A percentile compares a stretch with the other conserved stretches of the same genome.
phyloP scores from a whole-genome alignment of 2,888 invertebrate genomes.

The Cepaea hortensis region DNA sequence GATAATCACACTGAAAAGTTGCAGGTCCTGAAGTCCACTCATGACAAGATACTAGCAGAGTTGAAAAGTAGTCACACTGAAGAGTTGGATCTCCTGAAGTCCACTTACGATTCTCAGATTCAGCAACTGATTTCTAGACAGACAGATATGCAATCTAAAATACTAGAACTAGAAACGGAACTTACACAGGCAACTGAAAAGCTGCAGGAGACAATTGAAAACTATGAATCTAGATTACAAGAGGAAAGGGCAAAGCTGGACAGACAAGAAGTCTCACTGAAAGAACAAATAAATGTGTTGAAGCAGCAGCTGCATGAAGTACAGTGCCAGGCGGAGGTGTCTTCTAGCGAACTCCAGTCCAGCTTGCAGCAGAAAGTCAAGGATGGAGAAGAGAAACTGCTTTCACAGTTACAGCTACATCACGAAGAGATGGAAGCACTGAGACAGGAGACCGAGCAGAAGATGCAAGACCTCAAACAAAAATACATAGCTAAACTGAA shows the following conservation, averaged over 20 bases:
- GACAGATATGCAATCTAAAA: conserved; percentile 64
- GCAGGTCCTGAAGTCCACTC: conserved; percentile 43
- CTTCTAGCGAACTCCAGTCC: conserved; percentile 58
- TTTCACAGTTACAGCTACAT: conserved; percentile 51
- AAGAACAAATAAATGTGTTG: conserved; percentile 62
- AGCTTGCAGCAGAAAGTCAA: conserved; percentile 58
- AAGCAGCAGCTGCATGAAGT: conserved; percentile 63
- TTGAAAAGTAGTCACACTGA: conserved; percentile 26
- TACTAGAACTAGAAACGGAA: conserved; percentile 65
- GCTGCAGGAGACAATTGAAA: conserved; percentile 67
- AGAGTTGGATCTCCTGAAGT: conserved; percentile 46
- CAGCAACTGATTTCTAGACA: conserved; percentile 29
- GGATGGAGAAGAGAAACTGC: conserved; percentile 58
- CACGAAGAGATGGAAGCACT: conserved; percentile 54
- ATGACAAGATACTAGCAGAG: conserved; percentile 36
- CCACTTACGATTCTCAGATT: conserved; percentile 48
- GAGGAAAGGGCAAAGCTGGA: conserved; percentile 61
- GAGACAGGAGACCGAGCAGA: conserved; percentile 60
- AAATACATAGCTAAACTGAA: conserved; percentile 67
- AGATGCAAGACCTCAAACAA: conserved; percentile 66
- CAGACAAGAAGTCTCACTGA: conserved; percentile 57
- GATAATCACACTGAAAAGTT: conserved; percentile 33
- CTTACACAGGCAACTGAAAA: conserved; percentile 65
- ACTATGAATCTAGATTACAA: conserved; percentile 66
- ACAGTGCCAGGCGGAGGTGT: conserved; percentile 58